These are phyloP conservation scores for Adelognathus sp. DNA, from an alignment of 2,888 invertebrate species.

Conservation along the genomic window DNA sequence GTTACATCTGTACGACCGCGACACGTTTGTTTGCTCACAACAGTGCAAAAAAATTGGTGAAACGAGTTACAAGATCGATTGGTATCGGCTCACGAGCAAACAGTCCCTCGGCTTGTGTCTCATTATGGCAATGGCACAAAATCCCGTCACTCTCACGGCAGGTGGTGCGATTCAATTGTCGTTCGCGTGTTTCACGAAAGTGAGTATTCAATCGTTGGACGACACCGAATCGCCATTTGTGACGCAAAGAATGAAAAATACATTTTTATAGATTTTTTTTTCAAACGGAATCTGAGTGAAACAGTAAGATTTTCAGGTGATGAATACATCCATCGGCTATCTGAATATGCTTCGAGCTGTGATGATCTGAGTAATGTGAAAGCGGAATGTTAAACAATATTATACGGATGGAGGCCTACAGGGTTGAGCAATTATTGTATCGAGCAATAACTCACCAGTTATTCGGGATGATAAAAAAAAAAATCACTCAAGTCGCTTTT, in stretches of 20 bases:
- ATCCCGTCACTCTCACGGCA: conserved; percentile 46
- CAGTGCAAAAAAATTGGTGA: conserved; percentile 34
- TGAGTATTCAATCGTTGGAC: no score
- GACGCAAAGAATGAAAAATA: background rate
- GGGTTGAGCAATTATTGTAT: no score
- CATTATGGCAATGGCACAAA: conserved; percentile 40
- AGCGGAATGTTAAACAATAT: background rate
- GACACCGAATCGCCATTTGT: no score
- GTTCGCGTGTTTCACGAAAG: background rate
- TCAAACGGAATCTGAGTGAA: background rate
- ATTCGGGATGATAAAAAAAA: no score
- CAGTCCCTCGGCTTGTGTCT: conserved; percentile 35
- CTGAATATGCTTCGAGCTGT: conserved; percentile 56
- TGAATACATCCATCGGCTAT: conserved; percentile 54
- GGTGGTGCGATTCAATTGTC: conserved; percentile 57
- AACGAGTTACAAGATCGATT: conserved; percentile 48
- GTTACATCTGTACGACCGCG: no score
- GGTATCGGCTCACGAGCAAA: conserved; percentile 48
- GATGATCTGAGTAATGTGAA: background rate
- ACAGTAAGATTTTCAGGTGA: conserved; percentile 44
- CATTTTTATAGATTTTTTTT: no score
- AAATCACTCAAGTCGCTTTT: no score
- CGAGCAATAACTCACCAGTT: no score
- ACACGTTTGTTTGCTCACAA: no score
- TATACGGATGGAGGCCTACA: background rate